Conservation (phyloP, 2,797 vertebrate genomes). For the Chloroceryle inda region DNA sequence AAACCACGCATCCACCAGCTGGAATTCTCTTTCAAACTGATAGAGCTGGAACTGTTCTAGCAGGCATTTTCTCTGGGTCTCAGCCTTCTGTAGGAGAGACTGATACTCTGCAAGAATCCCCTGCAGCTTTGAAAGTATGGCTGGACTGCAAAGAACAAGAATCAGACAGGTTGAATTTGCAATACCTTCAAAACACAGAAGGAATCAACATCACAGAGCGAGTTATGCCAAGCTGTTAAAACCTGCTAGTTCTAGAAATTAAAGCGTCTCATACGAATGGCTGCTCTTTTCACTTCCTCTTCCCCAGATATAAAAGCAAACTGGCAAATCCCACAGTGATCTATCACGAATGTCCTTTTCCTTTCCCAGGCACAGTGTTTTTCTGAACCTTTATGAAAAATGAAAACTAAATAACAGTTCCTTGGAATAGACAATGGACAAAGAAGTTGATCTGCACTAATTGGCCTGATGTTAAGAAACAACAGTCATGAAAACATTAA, state of each 20-base stretch:
- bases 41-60: conserved; percentile 86
- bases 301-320: not conserved
- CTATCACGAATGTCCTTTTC: not conserved
- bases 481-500: not conserved
- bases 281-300: not conserved
- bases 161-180: not conserved
- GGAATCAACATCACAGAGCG: not conserved
- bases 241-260: not conserved
- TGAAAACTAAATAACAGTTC: not conserved
- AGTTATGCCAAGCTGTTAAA: not conserved
- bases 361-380: not conserved
- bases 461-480: not conserved
- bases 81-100: conserved; percentile 77
- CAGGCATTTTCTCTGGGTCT: conserved; percentile 74
- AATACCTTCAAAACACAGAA: not conserved
- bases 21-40: conserved; percentile 86
- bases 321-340: not conserved
- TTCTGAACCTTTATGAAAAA: not conserved
- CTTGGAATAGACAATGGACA: not conserved
- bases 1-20: conserved; percentile 88
- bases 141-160: conserved; percentile 55
- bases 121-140: conserved; percentile 75
- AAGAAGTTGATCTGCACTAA: not conserved
- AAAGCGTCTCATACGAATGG: not conserved
- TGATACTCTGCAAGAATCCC: conserved; percentile 76